A percentile compares a stretch with the other conserved stretches of the same genome.
Evolutionary conservation across 2,888 invertebrate genomes (phyloP).

Genomic region (Podotricha telesiphe): DNA sequence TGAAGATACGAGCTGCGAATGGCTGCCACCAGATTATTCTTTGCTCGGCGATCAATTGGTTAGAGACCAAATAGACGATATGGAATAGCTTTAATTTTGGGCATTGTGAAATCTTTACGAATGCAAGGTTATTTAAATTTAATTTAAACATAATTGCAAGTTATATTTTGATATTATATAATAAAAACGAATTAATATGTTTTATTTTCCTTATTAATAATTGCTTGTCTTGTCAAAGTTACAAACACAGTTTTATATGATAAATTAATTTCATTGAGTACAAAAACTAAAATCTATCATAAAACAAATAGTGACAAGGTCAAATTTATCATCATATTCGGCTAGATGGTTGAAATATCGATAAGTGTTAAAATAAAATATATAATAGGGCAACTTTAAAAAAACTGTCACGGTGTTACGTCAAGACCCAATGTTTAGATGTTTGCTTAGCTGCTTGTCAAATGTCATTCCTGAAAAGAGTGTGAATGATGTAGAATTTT

Average conservation of each 20-base stretch:
- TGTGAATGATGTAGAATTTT: background rate
- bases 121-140: background rate
- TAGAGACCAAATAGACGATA: conserved; percentile 60
- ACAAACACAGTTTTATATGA: no score
- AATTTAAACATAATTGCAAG: conserved; percentile 34
- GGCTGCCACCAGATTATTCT: conserved; percentile 75
- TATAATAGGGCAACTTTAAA: background rate
- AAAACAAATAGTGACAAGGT: no score
- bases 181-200: conserved; percentile 16
- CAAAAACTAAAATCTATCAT: no score
- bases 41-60: conserved; percentile 63
- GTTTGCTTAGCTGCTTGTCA: background rate
- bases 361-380: no score
- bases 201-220: background rate
- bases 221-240: background rate
- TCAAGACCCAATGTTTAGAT: background rate
- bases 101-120: background rate
- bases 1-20: conserved; percentile 79
- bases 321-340: no score
- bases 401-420: background rate
- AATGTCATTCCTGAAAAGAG: background rate
- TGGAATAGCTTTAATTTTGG: conserved; percentile 29
- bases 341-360: no score
- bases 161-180: conserved; percentile 38
- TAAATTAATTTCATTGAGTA: no score